phyloP scores from a whole-genome alignment of 2,888 invertebrate species.

The Callimorpha dominula region DNA sequence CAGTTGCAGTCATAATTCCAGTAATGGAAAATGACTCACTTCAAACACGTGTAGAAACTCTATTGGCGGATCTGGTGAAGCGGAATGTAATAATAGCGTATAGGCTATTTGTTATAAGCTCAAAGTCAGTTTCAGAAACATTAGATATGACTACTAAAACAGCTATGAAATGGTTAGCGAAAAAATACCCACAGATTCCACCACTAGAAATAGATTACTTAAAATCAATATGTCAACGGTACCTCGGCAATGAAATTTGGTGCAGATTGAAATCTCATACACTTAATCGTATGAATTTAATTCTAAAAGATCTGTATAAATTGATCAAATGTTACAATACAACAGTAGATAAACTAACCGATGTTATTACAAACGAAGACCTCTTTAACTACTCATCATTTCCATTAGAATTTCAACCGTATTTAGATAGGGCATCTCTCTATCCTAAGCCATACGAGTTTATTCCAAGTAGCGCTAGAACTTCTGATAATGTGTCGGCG shows the following conservation, averaged over 20 bases:
- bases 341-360: conserved; percentile 88
- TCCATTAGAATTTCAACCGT: conserved; percentile 88
- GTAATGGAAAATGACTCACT: conserved; percentile 50
- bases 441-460: conserved; percentile 89
- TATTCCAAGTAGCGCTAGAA: conserved; percentile 88
- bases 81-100: conserved; percentile 71
- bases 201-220: conserved; percentile 87
- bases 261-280: conserved; percentile 78
- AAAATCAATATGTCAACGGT: conserved; percentile 84
- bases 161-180: conserved; percentile 83
- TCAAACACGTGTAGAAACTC: conserved; percentile 58
- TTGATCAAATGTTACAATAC: conserved; percentile 89
- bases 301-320: conserved; percentile 86
- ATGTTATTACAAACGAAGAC: conserved; percentile 87
- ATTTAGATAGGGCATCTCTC: conserved; percentile 78
- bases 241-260: conserved; percentile 89
- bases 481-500: conserved; percentile 76
- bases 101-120: conserved; percentile 70
- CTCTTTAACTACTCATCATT: conserved; percentile 88
- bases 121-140: conserved; percentile 64
- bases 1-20: conserved; percentile 75
- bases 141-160: conserved; percentile 69
- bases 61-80: conserved; percentile 61
- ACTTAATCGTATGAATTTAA: conserved; percentile 71
- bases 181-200: conserved; percentile 79